Evolutionary conservation across 2,797 vertebrate species (phyloP).

Genomic region (Pipistrellus kuhlii): DNA sequence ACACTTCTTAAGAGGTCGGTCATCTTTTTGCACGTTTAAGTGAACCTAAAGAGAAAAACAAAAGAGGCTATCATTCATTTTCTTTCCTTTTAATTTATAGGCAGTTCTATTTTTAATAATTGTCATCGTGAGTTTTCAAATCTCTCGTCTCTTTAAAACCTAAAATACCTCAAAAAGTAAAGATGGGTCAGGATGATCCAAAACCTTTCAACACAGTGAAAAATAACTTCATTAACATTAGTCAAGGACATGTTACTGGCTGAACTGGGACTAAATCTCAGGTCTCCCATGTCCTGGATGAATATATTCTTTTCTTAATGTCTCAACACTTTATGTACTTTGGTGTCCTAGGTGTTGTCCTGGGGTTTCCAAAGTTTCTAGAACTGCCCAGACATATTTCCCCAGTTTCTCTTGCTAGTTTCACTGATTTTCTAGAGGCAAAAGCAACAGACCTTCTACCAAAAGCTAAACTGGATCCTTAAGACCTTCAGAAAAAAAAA

Average conservation of each 20-base stretch:
- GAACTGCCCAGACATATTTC: neutral
- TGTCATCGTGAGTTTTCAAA: slow-evolving; percentile 23
- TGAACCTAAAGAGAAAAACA: slow-evolving; percentile 60
- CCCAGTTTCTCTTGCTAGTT: slow-evolving; percentile 5
- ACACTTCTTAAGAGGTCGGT: slow-evolving; percentile 76
- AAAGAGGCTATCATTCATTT: neutral
- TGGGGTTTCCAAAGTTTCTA: slow-evolving; percentile 32
- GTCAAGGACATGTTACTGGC: neutral
- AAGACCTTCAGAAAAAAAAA: slow-evolving; percentile 16
- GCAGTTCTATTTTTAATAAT: slow-evolving; percentile 39
- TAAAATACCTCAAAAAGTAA: neutral
- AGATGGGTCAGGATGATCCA: neutral
- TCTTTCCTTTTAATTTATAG: slow-evolving; percentile 6
- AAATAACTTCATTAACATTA: slow-evolving; percentile 38
- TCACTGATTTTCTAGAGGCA: slow-evolving; percentile 39
- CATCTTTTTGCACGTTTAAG: slow-evolving; percentile 73
- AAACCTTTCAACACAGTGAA: neutral
- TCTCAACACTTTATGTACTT: slow-evolving; percentile 12
- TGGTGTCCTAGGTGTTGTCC: neutral
- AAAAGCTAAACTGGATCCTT: slow-evolving; percentile 28
- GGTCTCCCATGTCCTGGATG: neutral
- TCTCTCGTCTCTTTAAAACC: slow-evolving; percentile 40
- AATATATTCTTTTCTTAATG: neutral
- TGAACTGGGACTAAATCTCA: neutral
- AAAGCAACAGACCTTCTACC: neutral